phyloP scores from a whole-genome alignment of 2,888 invertebrate species.

The Ramazzottius varieornatus region DNA sequence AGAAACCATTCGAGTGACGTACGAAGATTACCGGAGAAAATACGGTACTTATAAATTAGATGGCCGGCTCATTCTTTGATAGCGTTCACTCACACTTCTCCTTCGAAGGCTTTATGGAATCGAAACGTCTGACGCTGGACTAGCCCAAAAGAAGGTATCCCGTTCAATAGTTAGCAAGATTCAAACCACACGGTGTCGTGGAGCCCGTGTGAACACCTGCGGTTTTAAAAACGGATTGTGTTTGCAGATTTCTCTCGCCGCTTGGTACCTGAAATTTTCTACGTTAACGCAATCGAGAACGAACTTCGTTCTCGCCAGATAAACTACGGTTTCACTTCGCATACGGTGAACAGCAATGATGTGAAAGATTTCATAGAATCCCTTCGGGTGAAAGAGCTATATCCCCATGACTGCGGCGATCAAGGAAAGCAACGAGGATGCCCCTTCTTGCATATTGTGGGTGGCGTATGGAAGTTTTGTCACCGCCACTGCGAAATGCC shows the following conservation, averaged over 20 bases:
- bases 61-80: too few relatives aligned
- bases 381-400: background rate
- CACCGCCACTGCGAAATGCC: background rate
- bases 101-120: too few relatives aligned
- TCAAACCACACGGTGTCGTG: too few relatives aligned
- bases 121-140: too few relatives aligned
- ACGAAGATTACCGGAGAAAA: too few relatives aligned
- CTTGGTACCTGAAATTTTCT: background rate
- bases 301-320: background rate
- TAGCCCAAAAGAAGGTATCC: too few relatives aligned
- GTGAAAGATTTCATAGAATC: background rate
- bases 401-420: background rate
- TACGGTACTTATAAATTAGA: too few relatives aligned
- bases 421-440: background rate
- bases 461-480: background rate
- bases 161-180: too few relatives aligned
- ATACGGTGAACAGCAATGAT: background rate
- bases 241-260: background rate
- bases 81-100: too few relatives aligned
- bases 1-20: too few relatives aligned
- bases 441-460: background rate
- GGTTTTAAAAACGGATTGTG: too few relatives aligned
- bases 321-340: background rate
- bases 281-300: background rate
- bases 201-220: too few relatives aligned